phyloP scores from a whole-genome alignment of 30 jellyfish, hydroid and myxozoan genomes.

The Sanderia malayensis region DNA sequence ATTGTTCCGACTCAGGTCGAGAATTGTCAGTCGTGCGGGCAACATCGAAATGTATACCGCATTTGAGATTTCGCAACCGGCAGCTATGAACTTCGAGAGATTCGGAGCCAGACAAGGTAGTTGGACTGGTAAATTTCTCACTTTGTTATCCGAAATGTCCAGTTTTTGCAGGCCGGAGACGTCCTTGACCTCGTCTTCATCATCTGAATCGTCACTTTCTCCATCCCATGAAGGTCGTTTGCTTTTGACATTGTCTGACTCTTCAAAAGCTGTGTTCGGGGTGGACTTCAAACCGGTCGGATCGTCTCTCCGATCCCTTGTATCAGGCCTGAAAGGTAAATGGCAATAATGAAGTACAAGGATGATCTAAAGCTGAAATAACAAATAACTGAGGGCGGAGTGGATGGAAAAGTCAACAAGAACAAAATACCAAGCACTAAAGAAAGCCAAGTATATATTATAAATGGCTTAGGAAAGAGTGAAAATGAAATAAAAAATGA shows the following conservation, averaged over 20 bases:
- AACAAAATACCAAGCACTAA: too few relatives aligned
- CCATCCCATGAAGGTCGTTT: conserved; percentile 93
- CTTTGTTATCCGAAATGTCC: conserved; percentile 62
- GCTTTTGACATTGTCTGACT: conserved; percentile 31
- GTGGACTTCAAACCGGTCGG: neutral
- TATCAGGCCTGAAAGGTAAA: conserved; percentile 5
- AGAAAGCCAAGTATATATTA: too few relatives aligned
- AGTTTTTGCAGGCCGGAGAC: conserved; percentile 56
- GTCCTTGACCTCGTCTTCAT: conserved; percentile 51
- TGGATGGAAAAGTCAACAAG: too few relatives aligned
- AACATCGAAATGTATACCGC: conserved; percentile 16
- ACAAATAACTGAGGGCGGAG: too few relatives aligned
- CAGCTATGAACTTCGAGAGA: conserved; percentile 47
- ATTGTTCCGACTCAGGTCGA: conserved; percentile 63
- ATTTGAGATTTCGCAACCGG: conserved; percentile 38
- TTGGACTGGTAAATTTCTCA: conserved; percentile 59
- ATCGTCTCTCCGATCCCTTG: conserved; percentile 1
- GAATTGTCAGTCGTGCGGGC: conserved; percentile 54
- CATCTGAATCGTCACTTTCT: conserved; percentile 84
- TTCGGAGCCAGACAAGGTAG: conserved; percentile 90
- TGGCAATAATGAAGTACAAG: too few relatives aligned
- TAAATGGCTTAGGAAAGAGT: too few relatives aligned
- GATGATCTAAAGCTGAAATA: too few relatives aligned
- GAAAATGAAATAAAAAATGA: too few relatives aligned
- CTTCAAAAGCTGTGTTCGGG: neutral